Evolutionary conservation across 2,888 invertebrate species (phyloP), one percentile per base, ranked within the genome.

Genomic region (Clunio marinus): DNA sequence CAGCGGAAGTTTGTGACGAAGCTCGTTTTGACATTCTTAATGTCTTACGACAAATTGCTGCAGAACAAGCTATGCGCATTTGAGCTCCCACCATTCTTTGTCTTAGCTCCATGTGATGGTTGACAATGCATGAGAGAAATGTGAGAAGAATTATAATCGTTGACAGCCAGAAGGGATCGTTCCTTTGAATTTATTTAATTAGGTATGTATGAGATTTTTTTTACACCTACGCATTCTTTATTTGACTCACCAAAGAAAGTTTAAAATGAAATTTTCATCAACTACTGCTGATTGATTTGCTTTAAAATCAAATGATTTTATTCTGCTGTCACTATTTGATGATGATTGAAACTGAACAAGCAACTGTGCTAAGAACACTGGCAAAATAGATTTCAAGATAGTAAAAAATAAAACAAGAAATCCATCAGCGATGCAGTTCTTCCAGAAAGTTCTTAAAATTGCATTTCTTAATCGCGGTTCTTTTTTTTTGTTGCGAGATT

Each of bases 1-100:
- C 96, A 0, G 90, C 88, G 0, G 94, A 76, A 1, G 89, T 88
- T 74, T 86, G 82, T 1, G 85, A 85, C 41, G 91, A 77, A 0
- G 91, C 85, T 27, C 83, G 82, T 76, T 86, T 86, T 70, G 88
- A 89, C 7, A 92, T 78, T 20, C 83, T 70, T 72, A 20, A 70
- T 75, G 86, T 86, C 82, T 88, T 88, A 75, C 85, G 80, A 73
- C 86, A 88, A 71, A 89, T 78, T 1, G 88, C 76, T 0, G 86
- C 83, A 72, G 86, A 87, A 70, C 85, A 84, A 0, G 88, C 86
- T 2, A 88, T 81, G 25, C 89, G 79, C 73, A 87, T 78, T 71
- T 83, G 79, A 81, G 87, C 86, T 13, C 89, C 88, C 66, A 81
- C 75, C 66, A 80, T 72, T 8, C 77, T 73, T 35, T 76, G 74